phyloP scores from a whole-genome alignment of 2,113 vertebrate species.

The Argyrosomus japonicus region DNA sequence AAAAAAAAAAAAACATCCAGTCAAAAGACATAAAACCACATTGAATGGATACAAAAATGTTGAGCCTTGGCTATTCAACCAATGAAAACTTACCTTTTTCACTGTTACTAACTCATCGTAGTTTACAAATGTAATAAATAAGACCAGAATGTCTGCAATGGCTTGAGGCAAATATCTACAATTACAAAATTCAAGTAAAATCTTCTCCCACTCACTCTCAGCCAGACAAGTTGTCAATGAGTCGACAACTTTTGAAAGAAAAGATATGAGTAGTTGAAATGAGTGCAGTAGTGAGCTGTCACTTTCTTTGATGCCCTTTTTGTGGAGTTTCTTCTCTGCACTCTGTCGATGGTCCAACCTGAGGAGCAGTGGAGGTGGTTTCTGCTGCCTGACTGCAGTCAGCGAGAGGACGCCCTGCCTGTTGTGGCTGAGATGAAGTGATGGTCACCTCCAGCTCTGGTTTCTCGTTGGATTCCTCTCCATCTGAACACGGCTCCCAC shows the following conservation, averaged over 20 bases:
- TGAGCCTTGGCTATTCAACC: conserved; percentile 60
- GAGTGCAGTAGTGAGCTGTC: conserved; percentile 1
- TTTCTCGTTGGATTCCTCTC: conserved; percentile 67
- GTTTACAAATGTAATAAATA: conserved; percentile 91
- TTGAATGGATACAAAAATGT: conserved; percentile 74
- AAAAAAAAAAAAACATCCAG: conserved; percentile 54
- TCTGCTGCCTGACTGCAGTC: conserved; percentile 42
- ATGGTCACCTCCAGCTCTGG: conserved; percentile 8
- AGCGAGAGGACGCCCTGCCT: background rate
- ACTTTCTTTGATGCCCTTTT: conserved; percentile 59
- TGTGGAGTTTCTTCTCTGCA: conserved; percentile 28
- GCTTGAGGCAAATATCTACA: conserved; percentile 66
- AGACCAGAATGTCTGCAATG: conserved; percentile 58
- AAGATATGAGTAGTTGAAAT: conserved; percentile 3
- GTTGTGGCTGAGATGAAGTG: conserved; percentile 35
- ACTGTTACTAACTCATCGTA: conserved; percentile 53
- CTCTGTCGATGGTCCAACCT: conserved; percentile 22
- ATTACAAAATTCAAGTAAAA: conserved; percentile 82
- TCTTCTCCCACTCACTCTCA: conserved; percentile 17
- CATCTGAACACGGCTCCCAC: conserved; percentile 84
- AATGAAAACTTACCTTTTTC: conserved; percentile 61
- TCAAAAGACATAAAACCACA: conserved; percentile 70
- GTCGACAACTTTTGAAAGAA: conserved; percentile 20
- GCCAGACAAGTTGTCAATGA: conserved; percentile 21
- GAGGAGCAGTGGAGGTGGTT: conserved; percentile 18